These are phyloP conservation scores for Artibeus lituratus DNA, from an alignment of 2,797 vertebrate species.

Conservation along the genomic window DNA sequence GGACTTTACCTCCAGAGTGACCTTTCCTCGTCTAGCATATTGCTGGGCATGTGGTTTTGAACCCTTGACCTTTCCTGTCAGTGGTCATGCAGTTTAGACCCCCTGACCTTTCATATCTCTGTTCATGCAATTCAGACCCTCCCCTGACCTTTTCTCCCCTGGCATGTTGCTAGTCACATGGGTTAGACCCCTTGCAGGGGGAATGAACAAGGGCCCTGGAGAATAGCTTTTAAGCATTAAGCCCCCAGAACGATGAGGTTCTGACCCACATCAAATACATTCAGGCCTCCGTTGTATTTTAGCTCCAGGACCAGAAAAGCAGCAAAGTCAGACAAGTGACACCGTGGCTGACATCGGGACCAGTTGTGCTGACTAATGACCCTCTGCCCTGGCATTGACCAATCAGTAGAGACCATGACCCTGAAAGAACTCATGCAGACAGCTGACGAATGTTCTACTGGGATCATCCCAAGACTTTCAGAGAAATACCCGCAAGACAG, in stretches of 20 bases:
- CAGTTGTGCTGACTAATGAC: neutral
- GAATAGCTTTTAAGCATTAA: neutral
- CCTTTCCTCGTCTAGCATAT: neutral
- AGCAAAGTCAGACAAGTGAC: neutral
- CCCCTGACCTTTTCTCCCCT: too few species aligned
- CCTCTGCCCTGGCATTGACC: neutral
- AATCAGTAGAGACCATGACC: neutral
- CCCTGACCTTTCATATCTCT: neutral
- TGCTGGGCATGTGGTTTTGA: neutral
- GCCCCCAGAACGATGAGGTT: neutral
- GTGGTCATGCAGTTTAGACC: neutral
- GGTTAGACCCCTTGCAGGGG: too few species aligned
- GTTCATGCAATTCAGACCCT: too few species aligned
- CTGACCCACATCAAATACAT: neutral
- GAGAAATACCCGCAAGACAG: neutral
- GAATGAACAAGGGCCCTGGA: too few species aligned
- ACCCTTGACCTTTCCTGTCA: neutral
- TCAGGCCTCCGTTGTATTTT: neutral
- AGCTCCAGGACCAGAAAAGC: neutral
- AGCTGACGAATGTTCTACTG: neutral
- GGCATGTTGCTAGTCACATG: neutral
- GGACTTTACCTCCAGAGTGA: neutral
- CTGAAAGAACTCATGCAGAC: neutral
- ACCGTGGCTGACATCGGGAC: neutral
- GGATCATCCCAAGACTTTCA: neutral